A percentile compares a stretch with the other conserved stretches of the same genome.
Evolutionary conservation across 2,888 invertebrate genomes (phyloP).

Genomic region (Amiota minor): DNA sequence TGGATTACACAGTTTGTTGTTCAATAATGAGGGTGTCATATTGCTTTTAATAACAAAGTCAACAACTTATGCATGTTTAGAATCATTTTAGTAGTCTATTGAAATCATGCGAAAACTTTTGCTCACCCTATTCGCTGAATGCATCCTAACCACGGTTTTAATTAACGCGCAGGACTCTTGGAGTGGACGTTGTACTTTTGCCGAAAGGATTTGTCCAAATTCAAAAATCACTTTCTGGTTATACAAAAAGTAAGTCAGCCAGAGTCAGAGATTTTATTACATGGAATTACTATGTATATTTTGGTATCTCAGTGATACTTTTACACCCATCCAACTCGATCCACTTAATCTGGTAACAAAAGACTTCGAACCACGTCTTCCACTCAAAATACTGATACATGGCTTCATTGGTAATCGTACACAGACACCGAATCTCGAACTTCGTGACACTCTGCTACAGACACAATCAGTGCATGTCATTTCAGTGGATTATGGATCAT

Average conservation of each 20-base stretch:
- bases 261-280: not conserved
- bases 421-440: conserved; percentile 77
- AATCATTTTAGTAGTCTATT: not conserved
- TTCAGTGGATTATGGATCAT: conserved; percentile 78
- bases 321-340: conserved; percentile 73
- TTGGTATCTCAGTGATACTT: conserved; percentile 37
- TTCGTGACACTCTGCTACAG: conserved; percentile 77
- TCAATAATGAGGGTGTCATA: conserved; percentile 40
- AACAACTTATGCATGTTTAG: not conserved
- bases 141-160: no score
- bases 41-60: conserved; percentile 47
- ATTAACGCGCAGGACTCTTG: conserved; percentile 31
- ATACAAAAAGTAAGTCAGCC: conserved; percentile 76
- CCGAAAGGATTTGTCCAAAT: conserved; percentile 76
- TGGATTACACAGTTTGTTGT: not conserved
- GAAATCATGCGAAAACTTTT: conserved; percentile 31
- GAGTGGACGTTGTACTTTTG: conserved; percentile 52
- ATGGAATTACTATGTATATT: not conserved
- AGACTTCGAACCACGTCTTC: conserved; percentile 67
- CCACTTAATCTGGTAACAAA: conserved; percentile 49
- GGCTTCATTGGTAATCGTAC: conserved; percentile 78
- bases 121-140: not conserved
- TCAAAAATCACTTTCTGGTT: conserved; percentile 78
- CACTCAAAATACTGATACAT: conserved; percentile 78
- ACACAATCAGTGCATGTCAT: conserved; percentile 77